Percentiles rank a stretch among this genome's conserved stretches.
These are phyloP conservation scores for Drosophila recens DNA, from an alignment of 2,888 invertebrate species.

Conservation along the genomic window DNA sequence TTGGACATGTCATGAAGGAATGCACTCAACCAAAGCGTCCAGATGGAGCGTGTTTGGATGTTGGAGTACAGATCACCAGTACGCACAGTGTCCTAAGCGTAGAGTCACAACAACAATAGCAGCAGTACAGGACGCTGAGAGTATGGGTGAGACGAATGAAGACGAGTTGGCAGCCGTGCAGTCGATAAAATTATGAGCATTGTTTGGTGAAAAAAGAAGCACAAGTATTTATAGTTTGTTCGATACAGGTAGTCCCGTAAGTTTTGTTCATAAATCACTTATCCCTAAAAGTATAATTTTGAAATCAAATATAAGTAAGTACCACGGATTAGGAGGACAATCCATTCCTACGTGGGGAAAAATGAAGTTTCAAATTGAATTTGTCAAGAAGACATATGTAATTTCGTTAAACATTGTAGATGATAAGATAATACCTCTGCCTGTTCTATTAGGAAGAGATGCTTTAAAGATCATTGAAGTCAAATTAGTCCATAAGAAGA, in stretches of 20 bases:
- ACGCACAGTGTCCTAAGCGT: not conserved
- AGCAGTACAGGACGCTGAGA: not conserved
- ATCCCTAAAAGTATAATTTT: too few species aligned
- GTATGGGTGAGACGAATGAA: not conserved
- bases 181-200: not conserved
- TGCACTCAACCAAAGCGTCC: not conserved
- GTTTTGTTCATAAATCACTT: too few species aligned
- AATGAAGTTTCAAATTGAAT: not conserved
- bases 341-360: not conserved
- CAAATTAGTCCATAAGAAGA: too few species aligned
- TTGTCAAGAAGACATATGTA: not conserved
- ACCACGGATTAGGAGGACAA: not conserved
- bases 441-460: too few species aligned
- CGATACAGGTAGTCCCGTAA: not conserved
- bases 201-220: not conserved
- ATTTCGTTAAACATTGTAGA: not conserved
- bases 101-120: not conserved
- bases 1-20: not conserved
- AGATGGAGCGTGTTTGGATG: not conserved
- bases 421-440: too few species aligned
- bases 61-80: not conserved
- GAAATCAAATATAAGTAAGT: too few species aligned
- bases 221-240: slow-evolving; percentile 1
- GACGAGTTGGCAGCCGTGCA: not conserved
- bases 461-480: too few species aligned